These are phyloP conservation scores for Aurelia aurita complex sp. Pacific DNA, from an alignment of 30 jellyfish, hydroid and myxozoan genomes.

Conservation along the genomic window DNA sequence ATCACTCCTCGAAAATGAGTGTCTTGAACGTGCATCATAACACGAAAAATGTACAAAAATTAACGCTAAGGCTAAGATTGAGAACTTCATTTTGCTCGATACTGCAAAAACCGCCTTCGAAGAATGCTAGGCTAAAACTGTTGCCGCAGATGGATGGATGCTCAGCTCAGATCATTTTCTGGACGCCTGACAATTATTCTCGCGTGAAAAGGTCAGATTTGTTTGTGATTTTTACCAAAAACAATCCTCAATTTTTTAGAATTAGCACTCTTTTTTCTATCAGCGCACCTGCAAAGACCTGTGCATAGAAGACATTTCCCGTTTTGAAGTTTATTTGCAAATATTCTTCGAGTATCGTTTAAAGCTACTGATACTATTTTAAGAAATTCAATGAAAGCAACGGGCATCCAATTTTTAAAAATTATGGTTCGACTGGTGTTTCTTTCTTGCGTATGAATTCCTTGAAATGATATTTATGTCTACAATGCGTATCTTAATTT, in stretches of 20 bases:
- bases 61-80: background rate
- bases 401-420: too few species aligned
- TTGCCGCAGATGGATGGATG: background rate
- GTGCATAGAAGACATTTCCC: too few species aligned
- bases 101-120: background rate
- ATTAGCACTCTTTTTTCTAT: too few species aligned
- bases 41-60: background rate
- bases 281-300: too few species aligned
- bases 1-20: background rate
- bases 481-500: too few species aligned
- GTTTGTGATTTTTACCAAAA: background rate
- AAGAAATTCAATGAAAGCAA: too few species aligned
- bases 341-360: too few species aligned
- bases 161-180: background rate
- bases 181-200: background rate
- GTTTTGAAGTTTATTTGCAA: too few species aligned
- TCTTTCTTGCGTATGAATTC: too few species aligned
- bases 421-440: too few species aligned
- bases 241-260: background rate
- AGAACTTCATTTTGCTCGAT: background rate
- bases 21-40: background rate
- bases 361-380: too few species aligned
- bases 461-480: too few species aligned
- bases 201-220: constrained; percentile 1
- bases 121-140: background rate